These are phyloP conservation scores for Muscicapa comitata DNA, from an alignment of 2,797 vertebrate species.

Conservation along the genomic window DNA sequence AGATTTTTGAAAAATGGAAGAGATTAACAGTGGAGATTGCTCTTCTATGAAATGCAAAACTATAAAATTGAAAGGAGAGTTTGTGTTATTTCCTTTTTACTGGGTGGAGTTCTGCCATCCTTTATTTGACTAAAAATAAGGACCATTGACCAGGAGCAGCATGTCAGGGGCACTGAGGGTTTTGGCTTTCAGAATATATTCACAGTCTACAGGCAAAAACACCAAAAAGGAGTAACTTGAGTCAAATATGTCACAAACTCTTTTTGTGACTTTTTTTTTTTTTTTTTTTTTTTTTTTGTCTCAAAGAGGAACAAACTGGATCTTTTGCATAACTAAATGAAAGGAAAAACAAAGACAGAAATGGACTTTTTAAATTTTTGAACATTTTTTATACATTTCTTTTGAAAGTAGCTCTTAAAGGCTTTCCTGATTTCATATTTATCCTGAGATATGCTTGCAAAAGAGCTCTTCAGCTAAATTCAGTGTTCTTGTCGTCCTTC, in stretches of 20 bases:
- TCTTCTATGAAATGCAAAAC: not conserved
- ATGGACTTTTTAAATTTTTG: not conserved
- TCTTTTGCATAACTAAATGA: not conserved
- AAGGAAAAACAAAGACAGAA: not conserved
- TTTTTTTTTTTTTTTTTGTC: not conserved
- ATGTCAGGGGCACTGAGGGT: not conserved
- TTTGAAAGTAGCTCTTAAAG: not conserved
- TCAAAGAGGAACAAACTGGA: not conserved
- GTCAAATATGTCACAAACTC: not conserved
- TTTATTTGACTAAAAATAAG: not conserved
- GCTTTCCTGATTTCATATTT: not conserved
- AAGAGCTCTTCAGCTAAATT: not conserved
- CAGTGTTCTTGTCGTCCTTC: not conserved
- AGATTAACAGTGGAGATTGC: not conserved
- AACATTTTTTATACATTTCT: not conserved
- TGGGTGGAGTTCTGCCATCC: not conserved
- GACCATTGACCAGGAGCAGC: accelerated
- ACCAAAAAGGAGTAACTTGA: not conserved
- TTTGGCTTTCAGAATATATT: not conserved
- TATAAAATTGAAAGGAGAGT: not conserved
- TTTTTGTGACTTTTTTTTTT: not conserved
- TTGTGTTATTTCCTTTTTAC: not conserved
- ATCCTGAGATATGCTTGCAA: not conserved
- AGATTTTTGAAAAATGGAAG: not conserved
- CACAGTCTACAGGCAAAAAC: not conserved